Evolutionary conservation across 2,113 vertebrate genomes (phyloP).

Genomic region (Corynorhinus townsendii): DNA sequence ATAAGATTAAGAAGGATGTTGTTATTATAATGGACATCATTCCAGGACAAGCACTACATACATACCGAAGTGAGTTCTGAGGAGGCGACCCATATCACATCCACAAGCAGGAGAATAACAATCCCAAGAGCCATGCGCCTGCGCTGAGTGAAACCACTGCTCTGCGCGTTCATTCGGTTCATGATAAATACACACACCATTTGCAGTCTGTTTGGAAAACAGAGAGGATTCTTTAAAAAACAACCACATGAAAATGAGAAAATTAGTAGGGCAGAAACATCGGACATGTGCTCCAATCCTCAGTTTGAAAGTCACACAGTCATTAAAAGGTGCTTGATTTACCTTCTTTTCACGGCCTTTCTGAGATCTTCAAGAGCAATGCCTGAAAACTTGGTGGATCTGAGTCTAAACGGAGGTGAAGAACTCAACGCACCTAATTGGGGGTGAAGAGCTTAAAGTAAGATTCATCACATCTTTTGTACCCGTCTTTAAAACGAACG

Average conservation of each 20-base stretch:
- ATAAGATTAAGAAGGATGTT: neutral
- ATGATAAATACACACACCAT: conserved; percentile 94
- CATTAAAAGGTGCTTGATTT: neutral
- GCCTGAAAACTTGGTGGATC: conserved; percentile 1
- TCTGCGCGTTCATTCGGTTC: conserved; percentile 93
- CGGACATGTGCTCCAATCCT: neutral
- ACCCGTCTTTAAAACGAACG: neutral
- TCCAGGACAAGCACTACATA: conserved; percentile 77
- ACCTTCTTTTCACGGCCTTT: conserved; percentile 48
- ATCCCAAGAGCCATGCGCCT: conserved; percentile 92
- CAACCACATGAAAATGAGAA: neutral
- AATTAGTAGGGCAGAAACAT: neutral
- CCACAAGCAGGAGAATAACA: conserved; percentile 93
- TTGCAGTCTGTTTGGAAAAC: conserved; percentile 73
- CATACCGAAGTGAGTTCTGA: conserved; percentile 97
- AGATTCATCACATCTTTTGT: neutral
- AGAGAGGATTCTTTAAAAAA: neutral
- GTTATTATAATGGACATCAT: neutral
- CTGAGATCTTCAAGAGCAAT: conserved; percentile 52
- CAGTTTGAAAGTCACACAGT: neutral
- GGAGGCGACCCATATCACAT: conserved; percentile 97
- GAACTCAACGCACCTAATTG: conserved; percentile 44
- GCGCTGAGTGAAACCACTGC: conserved; percentile 86
- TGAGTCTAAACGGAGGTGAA: conserved; percentile 48
- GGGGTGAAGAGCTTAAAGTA: conserved; percentile 30